These are phyloP conservation scores for Cephus spinipes DNA, from an alignment of 2,888 invertebrate genomes.

Conservation along the genomic window DNA sequence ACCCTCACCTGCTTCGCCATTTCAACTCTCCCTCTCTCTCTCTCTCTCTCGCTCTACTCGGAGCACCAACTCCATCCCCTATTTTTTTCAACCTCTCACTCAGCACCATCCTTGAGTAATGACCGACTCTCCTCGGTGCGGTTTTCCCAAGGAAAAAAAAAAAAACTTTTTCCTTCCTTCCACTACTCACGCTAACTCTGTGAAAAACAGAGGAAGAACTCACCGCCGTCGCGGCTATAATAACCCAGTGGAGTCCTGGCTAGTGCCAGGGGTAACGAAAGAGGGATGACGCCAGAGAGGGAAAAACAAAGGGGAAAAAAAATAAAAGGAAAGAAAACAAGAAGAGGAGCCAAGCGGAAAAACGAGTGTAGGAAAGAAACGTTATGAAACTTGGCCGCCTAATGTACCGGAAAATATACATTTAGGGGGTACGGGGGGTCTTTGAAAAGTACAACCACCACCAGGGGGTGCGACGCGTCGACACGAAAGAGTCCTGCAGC, in stretches of 20 bases:
- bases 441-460: not conserved
- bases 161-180: conserved; percentile 16
- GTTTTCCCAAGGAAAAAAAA: conserved; percentile 21
- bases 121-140: conserved; percentile 32
- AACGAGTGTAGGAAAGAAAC: conserved; percentile 6
- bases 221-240: conserved; percentile 2
- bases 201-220: conserved; percentile 20
- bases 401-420: conserved; percentile 52
- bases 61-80: conserved; percentile 9
- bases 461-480: not conserved
- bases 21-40: conserved; percentile 13
- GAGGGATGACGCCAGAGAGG: conserved; percentile 3
- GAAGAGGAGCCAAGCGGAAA: not conserved
- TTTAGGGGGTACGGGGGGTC: conserved; percentile 24
- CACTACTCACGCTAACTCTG: conserved; percentile 16
- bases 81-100: conserved; percentile 6
- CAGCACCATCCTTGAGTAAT: conserved; percentile 35
- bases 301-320: conserved; percentile 19
- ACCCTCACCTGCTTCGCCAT: conserved; percentile 3
- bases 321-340: conserved; percentile 25
- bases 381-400: conserved; percentile 38
- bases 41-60: not conserved
- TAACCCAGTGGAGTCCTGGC: conserved; percentile 14
- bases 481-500: not conserved
- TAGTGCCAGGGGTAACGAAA: not conserved